Evolutionary conservation across 2,797 vertebrate genomes (phyloP), one percentile per base, ranked within the genome.

Genomic region (Anguilla obscura): DNA sequence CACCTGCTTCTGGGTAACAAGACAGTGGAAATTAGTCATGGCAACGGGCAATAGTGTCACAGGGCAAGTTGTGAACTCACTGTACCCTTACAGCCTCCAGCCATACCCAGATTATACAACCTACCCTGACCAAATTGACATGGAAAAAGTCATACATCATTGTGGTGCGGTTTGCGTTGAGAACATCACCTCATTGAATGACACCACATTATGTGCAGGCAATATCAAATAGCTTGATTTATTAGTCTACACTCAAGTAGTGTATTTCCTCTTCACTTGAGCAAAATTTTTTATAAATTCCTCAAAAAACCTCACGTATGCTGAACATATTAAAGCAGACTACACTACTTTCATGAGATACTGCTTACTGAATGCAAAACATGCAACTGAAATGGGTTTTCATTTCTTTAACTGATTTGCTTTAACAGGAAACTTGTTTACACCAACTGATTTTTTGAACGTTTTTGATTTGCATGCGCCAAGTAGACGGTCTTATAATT

Each of bases 161-260:
- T 40, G 76, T 45, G 76, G 40, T 45, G 76, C 40, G 7, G 36
- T 80, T 80, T 82, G 45, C 18, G 6, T 82, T 48, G 18, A 50
- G 79, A 82, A 82, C 79, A 82, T 82, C 40, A 82, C 79, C 16
- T 82, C 45, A 82, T 50, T 82, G 74, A 79, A 45, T 79, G 74
- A 79, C 74, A 33, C 71, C 71, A 79, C 74, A 45, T 18, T 79
- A 18, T 79, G 33, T 45, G 36, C 18, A 79, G 45, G 30, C 33
- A 18, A 79, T 79, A 79, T 79, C 74, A 79, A 18, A 40, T 79
- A 45, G 69, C n/a, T 48, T 69, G 69, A 33, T 79, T 63, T n/a
- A 71, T 71, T 7, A 3, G 71, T 76, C 71, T 76, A 21, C 71
- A 76, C 30, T 76, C 71, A 16, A 76, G 71, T 76, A 16, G 16